Evolutionary conservation across 2,113 vertebrate species (phyloP).

Genomic region (Nestor notabilis): DNA sequence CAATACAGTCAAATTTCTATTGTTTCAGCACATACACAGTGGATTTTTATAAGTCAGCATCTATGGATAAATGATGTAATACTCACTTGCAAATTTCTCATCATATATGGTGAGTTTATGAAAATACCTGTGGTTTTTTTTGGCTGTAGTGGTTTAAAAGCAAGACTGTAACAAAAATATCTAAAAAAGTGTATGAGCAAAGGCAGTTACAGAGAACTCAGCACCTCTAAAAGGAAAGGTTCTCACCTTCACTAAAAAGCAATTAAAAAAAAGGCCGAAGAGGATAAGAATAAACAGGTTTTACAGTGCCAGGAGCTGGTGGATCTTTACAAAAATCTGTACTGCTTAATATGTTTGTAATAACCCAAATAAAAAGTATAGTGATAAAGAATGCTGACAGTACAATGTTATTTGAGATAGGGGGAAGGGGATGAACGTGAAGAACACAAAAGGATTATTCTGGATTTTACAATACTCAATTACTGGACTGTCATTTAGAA

Average conservation of each 20-base stretch:
- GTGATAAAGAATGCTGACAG: neutral
- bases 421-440: neutral
- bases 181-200: neutral
- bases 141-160: neutral
- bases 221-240: neutral
- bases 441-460: neutral
- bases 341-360: neutral
- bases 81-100: neutral
- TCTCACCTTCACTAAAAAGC: neutral
- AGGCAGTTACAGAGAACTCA: neutral
- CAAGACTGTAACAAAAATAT: neutral
- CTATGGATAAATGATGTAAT: neutral
- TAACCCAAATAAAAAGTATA: neutral
- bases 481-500: neutral
- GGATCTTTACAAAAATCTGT: neutral
- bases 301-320: neutral
- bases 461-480: neutral
- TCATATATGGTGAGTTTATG: neutral
- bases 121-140: neutral
- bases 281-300: neutral
- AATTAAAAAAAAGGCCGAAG: neutral
- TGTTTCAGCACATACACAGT: neutral
- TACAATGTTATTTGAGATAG: neutral
- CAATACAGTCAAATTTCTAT: neutral
- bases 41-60: neutral